Evolutionary conservation across 2,113 vertebrate species (phyloP), one percentile per base, ranked within the genome.

Genomic region (Oreamnos americanus): DNA sequence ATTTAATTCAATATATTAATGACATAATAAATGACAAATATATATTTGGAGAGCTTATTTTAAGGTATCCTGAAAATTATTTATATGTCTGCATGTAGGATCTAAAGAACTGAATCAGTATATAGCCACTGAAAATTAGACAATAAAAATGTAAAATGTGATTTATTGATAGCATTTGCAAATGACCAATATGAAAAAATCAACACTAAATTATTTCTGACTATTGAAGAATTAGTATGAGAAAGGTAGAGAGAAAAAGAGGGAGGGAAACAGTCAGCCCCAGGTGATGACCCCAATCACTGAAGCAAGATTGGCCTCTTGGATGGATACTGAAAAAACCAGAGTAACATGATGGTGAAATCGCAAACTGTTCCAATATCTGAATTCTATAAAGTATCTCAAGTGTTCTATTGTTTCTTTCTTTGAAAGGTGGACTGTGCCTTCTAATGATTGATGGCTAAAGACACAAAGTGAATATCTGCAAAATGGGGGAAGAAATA

Each of bases 271-370:
- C 10, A 30, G 36, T 17, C 19, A 91, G 7, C 5, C n/a, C 6
- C 60, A 82, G 88, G 82, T 89, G 93, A 28, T 85, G 93, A 98
- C 97, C 93, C 49, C 97, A 98, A 97, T 98, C 97, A 95, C 91
- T 49, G 39, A 91, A 96, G 78, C 60, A 96, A 97, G 94, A 97
- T 97, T 95, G 96, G 87, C 19, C 76, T 97, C 43, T 76, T 87
- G 51, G 60, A 94, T 79, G 11, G 91, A 92, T 76, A 71, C 33
- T 67, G 85, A 90, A 86, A 88, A 90, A 58, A n/a, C 0, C 83
- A 86, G 82, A 14, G 78, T 94, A 88, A 95, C 94, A 86, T 5
- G 67, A 92, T 74, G 45, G 82, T 91, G 17, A 78, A 89, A 55
- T 78, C 89, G 67, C 82, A 91, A 95, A 92, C 71, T 9, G 36